Base-by-base conservation (phyloP, 2,113 vertebrate genomes). In the Pomatostomus ruficeps region DNA sequence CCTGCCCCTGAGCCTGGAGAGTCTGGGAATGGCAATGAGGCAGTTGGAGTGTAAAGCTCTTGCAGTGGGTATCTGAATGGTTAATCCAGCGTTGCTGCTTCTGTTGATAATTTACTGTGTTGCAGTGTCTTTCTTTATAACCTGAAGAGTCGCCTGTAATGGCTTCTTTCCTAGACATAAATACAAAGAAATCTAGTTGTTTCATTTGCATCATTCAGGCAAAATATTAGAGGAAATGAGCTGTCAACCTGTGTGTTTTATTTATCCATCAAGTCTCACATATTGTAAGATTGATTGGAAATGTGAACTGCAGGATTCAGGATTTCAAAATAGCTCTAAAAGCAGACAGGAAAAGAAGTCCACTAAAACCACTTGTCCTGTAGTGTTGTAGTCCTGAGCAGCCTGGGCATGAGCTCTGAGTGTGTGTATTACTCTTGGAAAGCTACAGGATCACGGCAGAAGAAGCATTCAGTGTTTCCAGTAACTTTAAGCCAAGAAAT, bases 401-500 rank as follows among this genome's bases (percentile, higher is more conserved):
- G 67, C 23, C 71, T 14, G 40, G 68, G 81, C 73, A 73, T 4
- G 28, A 55, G 79, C 59, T 55, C 14, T 52, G 24, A 74, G 91
- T 19, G 42, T 54, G 71, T 2, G 0, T 71, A 10, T 90, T 93
- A 4, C 91, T 94, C 90, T 93, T 93, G 95, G 93, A 88, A 82
- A 95, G 82, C 78, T 51, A 83, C 55, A 55, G 78, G 67, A 96
- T 71, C 78, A n/a, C 75, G 90, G 75, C 67, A 92, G 85, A 91
- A 94, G 85, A 93, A 96, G 88, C 79, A 91, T 92, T 92, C 92
- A 89, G 66, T 92, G 61, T 96, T 95, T 96, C 95, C 95, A 96
- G 88, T 52, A 75, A 88, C 68, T 92, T 88, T 55, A 78, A 88
- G 95, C 93, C 95, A 97, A 94, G 85, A 95, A 93, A 91, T 84